These are phyloP conservation scores for Lysiphlebus fabarum DNA, from an alignment of 1,140 invertebrate species.

Conservation along the genomic window DNA sequence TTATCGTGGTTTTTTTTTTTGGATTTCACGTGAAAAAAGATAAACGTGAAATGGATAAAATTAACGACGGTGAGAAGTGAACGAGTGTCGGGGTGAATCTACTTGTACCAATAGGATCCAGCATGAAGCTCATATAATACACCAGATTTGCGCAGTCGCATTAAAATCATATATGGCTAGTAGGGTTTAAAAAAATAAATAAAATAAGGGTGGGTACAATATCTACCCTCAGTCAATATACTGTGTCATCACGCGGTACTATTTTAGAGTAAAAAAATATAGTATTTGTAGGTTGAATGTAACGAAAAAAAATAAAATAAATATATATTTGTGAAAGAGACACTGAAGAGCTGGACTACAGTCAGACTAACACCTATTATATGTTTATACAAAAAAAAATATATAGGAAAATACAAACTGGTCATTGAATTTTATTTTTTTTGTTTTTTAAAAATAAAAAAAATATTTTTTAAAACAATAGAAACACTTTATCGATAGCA, in stretches of 20 bases:
- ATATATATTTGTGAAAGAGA: background rate
- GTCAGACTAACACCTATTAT: too few relatives aligned
- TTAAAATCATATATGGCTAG: background rate
- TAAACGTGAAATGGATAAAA: conserved; percentile 15
- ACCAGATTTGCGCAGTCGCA: conserved; percentile 45
- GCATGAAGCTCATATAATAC: conserved; percentile 18
- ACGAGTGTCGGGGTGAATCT: conserved; percentile 27
- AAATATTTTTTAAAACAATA: too few relatives aligned
- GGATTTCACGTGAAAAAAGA: background rate
- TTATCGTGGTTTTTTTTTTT: background rate
- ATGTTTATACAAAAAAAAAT: too few relatives aligned
- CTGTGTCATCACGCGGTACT: conserved; percentile 33
- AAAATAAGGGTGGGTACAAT: conserved; percentile 45
- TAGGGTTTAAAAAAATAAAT: too few relatives aligned
- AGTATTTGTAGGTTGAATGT: conserved; percentile 4
- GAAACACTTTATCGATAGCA: too few relatives aligned
- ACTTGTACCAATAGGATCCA: conserved; percentile 22
- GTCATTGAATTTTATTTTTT: too few relatives aligned
- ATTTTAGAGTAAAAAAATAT: background rate
- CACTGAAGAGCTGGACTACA: background rate
- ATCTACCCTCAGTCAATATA: conserved; percentile 54
- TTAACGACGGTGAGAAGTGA: conserved; percentile 20
- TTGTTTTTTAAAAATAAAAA: too few relatives aligned
- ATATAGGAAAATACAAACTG: too few relatives aligned
- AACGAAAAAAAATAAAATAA: background rate